Percentiles rank a stretch among this genome's conserved stretches.
Conservation (phyloP, 2,888 invertebrate species). For the Cabera pusaria region DNA sequence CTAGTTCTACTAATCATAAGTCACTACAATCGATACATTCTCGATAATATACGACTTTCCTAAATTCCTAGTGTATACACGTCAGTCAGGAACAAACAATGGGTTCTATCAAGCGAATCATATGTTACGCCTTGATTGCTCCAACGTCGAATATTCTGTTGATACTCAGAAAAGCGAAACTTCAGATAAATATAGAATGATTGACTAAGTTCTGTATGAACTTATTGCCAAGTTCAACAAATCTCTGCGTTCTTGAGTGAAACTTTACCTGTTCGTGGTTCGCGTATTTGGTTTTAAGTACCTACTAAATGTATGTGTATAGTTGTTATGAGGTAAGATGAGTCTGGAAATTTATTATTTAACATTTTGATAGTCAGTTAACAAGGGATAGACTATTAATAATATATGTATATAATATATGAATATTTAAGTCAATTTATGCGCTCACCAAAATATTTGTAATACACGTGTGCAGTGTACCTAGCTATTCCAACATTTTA, state of each 20-base stretch:
- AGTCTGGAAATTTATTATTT: too few relatives aligned
- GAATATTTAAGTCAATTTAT: too few relatives aligned
- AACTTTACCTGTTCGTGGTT: constrained; percentile 12
- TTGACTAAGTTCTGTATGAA: constrained; percentile 26
- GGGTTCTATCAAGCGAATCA: constrained; percentile 30
- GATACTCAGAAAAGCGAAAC: constrained; percentile 26
- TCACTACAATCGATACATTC: constrained; percentile 3
- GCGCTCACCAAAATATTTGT: too few relatives aligned
- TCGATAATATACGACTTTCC: constrained; percentile 11
- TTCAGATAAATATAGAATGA: constrained; percentile 34
- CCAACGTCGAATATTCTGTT: constrained; percentile 21
- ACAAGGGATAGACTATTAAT: too few relatives aligned
- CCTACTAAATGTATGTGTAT: too few relatives aligned
- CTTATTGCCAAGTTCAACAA: constrained; percentile 23
- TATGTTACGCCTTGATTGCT: constrained; percentile 32
- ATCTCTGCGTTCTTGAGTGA: constrained; percentile 9
- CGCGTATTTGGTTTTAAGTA: constrained; percentile 5
- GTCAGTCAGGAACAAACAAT: constrained; percentile 34
- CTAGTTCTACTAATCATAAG: constrained; percentile 3
- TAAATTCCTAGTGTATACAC: constrained; percentile 18
- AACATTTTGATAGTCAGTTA: too few relatives aligned
- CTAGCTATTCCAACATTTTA: too few relatives aligned
- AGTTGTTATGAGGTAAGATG: too few relatives aligned
- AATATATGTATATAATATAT: too few relatives aligned
- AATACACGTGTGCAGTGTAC: too few relatives aligned